Evolutionary conservation across 2,797 vertebrate species (phyloP).

Genomic region (Peromyscus melanophrys): DNA sequence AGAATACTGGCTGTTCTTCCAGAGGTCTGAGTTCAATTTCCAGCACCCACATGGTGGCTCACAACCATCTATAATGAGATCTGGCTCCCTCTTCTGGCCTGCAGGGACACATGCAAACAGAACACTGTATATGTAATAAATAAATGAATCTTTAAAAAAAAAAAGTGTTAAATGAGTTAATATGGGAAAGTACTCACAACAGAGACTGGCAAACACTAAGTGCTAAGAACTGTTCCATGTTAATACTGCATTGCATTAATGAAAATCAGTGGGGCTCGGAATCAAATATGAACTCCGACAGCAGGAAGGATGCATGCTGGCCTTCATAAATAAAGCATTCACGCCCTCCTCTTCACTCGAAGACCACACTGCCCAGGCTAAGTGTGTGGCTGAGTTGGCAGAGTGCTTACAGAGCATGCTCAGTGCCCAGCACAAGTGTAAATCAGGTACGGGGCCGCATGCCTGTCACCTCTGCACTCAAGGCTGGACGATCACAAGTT

Average conservation of each 20-base stretch:
- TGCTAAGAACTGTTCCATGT: not conserved
- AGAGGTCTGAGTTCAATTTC: too few species aligned
- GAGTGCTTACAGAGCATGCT: not conserved
- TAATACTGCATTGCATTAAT: not conserved
- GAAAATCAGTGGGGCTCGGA: not conserved
- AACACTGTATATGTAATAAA: too few species aligned
- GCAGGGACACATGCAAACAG: too few species aligned
- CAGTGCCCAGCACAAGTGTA: not conserved
- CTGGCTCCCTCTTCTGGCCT: too few species aligned
- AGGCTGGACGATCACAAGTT: not conserved
- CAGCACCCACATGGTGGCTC: too few species aligned
- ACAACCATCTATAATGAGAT: too few species aligned
- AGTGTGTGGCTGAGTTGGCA: not conserved
- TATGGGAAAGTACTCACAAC: slow-evolving; percentile 1
- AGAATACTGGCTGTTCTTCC: too few species aligned
- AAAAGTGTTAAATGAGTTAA: not conserved
- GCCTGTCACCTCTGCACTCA: not conserved
- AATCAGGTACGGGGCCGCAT: not conserved
- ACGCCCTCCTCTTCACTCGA: not conserved
- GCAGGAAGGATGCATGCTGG: not conserved
- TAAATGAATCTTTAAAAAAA: too few species aligned
- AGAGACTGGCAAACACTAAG: not conserved
- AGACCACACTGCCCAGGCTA: not conserved
- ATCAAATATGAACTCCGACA: not conserved
- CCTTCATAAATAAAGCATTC: not conserved